These are phyloP conservation scores for Sardinella longiceps DNA, from an alignment of 2,797 vertebrate species.

Conservation along the genomic window DNA sequence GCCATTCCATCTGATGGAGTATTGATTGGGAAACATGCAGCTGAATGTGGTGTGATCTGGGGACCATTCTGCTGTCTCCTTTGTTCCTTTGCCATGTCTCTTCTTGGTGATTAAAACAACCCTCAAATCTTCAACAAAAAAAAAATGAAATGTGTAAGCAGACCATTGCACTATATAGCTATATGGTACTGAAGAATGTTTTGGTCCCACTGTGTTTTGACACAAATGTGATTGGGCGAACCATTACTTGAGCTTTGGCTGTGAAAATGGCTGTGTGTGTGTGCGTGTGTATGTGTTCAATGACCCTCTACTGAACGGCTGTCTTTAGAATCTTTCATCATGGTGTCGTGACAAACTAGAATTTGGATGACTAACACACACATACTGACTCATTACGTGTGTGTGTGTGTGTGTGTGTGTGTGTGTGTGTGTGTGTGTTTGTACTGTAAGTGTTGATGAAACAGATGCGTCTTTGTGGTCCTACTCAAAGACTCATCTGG, in stretches of 20 bases:
- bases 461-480: background rate
- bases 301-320: constrained; percentile 9
- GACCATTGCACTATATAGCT: background rate
- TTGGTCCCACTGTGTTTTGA: background rate
- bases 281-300: background rate
- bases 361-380: background rate
- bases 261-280: background rate
- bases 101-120: background rate
- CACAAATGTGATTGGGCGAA: constrained; percentile 27
- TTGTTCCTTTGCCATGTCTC: background rate
- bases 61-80: constrained; percentile 36
- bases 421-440: too few relatives aligned
- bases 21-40: constrained; percentile 46
- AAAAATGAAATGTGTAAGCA: background rate
- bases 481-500: background rate
- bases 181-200: background rate
- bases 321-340: constrained; percentile 10
- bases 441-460: background rate
- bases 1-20: constrained; percentile 29
- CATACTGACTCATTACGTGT: background rate
- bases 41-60: constrained; percentile 44
- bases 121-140: background rate
- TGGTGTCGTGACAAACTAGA: background rate
- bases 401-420: background rate
- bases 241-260: background rate